Base-by-base conservation (phyloP, 1,140 invertebrate genomes). In the Rhagoletis pomonella region DNA sequence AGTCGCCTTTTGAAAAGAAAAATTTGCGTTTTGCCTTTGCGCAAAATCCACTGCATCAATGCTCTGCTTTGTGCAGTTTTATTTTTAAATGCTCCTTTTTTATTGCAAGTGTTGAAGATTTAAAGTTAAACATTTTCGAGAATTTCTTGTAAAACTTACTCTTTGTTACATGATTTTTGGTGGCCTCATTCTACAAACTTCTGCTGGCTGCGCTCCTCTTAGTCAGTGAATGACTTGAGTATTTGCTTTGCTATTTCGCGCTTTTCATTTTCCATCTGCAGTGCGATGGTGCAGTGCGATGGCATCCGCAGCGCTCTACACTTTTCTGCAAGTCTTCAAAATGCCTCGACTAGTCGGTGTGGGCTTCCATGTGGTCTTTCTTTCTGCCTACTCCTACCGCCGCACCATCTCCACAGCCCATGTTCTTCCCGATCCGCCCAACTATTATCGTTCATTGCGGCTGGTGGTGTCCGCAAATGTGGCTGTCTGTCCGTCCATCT, bases 101-200 rank as follows among this genome's bases (percentile, higher is more conserved):
- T 55, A 12, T 50, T 50, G 73, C 4, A 19, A 81, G 73, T 81
- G 14, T 50, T 81, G 42, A 81, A n/a, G 69, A 81, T 81, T 55
- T 17, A 55, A 81, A 55, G 73, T 19, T 12, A 2, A 73, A 73
- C 67, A 73, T 73, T 73, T 73, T 81, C 50, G 73, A 50, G 50
- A 81, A 81, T 86, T 60, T 86, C 50, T 85, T 65, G 85, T 86
- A 60, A 86, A 65, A 44, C 17, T 60, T 42, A 86, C 17, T 55
- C 85, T 60, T 62, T 86, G 19, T 62, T 29, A 59, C 62, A 44
- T 65, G 58, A 62, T 59, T 86, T 86, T 81, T 29, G 73, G n/a
- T 47, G 3, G 14, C 10, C 47, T 5, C 67, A 69, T 10, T 47
- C 19, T 29, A 29, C 29, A 29, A 29, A 29, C 29, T 29, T 29